A percentile compares a stretch with the other conserved stretches of the same genome.
phyloP scores from a whole-genome alignment of 2,113 vertebrate species.

The Vicugna pacos region DNA sequence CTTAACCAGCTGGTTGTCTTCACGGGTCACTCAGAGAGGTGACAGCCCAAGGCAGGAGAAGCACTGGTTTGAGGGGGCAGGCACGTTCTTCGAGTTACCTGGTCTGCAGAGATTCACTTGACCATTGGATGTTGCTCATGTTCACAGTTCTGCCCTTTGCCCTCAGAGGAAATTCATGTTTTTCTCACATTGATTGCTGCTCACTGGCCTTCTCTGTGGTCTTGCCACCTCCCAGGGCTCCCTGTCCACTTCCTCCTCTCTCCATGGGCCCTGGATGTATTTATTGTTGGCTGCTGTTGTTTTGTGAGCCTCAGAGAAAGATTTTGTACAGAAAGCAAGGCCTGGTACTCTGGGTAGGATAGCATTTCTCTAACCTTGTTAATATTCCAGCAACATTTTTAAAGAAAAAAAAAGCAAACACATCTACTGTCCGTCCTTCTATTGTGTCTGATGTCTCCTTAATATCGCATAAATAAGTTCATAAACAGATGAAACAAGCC shows the following conservation, averaged over 20 bases:
- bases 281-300: background rate
- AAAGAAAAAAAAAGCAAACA: background rate
- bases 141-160: background rate
- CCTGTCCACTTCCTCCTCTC: background rate
- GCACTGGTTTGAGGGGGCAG: background rate
- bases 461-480: background rate
- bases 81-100: background rate
- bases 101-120: background rate
- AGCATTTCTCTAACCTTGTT: background rate
- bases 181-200: background rate
- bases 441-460: background rate
- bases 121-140: background rate
- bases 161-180: background rate
- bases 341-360: background rate
- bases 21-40: background rate
- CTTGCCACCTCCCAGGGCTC: background rate
- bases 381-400: background rate
- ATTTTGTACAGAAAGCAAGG: background rate
- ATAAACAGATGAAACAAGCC: slow-evolving; percentile 14
- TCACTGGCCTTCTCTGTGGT: background rate
- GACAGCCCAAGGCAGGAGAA: background rate
- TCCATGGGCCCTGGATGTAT: fast-evolving
- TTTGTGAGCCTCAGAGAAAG: background rate
- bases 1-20: background rate
- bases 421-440: background rate